Evolutionary conservation across 2,888 invertebrate species (phyloP).

Genomic region (Deilephila porcellus): DNA sequence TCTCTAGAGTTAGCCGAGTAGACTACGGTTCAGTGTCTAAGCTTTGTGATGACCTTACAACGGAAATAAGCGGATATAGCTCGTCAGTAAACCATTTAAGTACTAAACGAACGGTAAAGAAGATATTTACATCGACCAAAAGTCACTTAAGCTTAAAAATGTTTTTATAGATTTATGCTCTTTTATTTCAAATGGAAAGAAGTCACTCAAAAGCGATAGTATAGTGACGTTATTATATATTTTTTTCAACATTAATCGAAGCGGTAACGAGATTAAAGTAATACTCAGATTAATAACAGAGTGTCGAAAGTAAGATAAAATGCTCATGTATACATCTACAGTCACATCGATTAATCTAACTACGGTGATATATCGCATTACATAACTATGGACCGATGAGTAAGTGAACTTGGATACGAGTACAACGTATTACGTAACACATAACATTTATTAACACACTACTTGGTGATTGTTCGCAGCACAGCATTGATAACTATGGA

Average conservation of each 20-base stretch:
- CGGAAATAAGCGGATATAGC: constrained; percentile 56
- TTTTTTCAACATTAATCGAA: constrained; percentile 73
- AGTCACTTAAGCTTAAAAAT: constrained; percentile 70
- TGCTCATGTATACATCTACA: constrained; percentile 73
- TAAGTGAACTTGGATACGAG: constrained; percentile 43
- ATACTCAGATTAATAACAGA: constrained; percentile 64
- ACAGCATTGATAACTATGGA: constrained; percentile 59
- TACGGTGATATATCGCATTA: constrained; percentile 57
- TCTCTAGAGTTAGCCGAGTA: constrained; percentile 71
- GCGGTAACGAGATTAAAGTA: constrained; percentile 69
- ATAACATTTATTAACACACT: constrained; percentile 56
- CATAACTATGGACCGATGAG: constrained; percentile 55
- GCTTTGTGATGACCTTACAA: constrained; percentile 58
- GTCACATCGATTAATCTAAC: constrained; percentile 74
- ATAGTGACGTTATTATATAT: constrained; percentile 65
- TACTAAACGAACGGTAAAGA: constrained; percentile 60
- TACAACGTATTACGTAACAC: constrained; percentile 51
- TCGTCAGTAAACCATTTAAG: constrained; percentile 55
- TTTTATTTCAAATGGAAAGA: constrained; percentile 58
- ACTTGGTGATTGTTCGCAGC: constrained; percentile 66
- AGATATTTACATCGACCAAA: constrained; percentile 75
- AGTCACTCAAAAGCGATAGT: constrained; percentile 78
- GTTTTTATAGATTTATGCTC: constrained; percentile 51
- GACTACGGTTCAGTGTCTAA: constrained; percentile 65
- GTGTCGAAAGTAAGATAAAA: constrained; percentile 54